Evolutionary conservation across 2,888 invertebrate species (phyloP).

Genomic region (Polydrusus cervinus): DNA sequence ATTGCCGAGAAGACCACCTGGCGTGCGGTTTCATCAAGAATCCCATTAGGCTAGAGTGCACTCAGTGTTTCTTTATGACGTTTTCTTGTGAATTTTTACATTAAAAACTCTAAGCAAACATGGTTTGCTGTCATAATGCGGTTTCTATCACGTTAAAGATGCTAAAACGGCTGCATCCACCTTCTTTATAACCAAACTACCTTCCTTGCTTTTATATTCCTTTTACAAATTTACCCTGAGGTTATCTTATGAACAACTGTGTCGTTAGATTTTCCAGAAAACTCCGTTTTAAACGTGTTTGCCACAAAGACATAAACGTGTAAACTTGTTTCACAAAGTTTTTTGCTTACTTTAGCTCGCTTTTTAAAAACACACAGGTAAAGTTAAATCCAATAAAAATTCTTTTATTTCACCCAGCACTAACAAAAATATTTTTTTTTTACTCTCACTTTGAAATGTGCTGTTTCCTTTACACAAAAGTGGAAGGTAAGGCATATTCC

Average conservation of each 20-base stretch:
- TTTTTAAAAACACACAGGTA: no score
- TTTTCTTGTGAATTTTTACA: constrained; percentile 16
- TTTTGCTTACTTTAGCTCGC: no score
- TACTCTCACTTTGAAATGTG: no score
- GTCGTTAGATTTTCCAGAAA: background rate
- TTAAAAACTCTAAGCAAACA: constrained; percentile 20
- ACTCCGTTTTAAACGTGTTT: no score
- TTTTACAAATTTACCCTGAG: background rate
- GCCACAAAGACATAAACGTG: no score
- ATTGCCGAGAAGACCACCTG: constrained; percentile 45
- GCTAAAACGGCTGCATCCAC: background rate
- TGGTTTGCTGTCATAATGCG: background rate
- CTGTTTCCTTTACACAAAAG: no score
- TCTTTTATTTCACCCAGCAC: no score
- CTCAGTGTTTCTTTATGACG: constrained; percentile 34
- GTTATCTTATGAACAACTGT: background rate
- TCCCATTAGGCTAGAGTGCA: constrained; percentile 42
- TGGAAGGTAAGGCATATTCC: no score
- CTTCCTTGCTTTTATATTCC: background rate
- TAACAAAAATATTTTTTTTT: no score
- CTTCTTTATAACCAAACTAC: background rate
- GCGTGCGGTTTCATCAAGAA: constrained; percentile 44
- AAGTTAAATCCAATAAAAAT: no score
- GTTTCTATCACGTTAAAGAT: constrained; percentile 10
- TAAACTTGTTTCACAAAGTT: no score